Base-by-base conservation (phyloP, 2,797 vertebrate species). In the Pantherophis vulpinus region DNA sequence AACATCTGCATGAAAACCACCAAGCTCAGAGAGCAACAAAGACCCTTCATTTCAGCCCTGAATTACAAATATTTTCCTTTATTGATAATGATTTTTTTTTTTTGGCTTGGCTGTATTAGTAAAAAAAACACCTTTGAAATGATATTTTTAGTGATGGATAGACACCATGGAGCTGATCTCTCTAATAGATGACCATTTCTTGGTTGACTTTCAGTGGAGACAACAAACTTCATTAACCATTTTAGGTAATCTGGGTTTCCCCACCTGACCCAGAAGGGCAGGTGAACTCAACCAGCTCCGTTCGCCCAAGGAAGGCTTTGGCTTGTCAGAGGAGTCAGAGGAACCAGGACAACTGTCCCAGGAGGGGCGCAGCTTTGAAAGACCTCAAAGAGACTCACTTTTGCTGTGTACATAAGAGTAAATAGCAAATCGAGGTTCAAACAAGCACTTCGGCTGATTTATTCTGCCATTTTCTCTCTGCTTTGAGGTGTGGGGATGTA, bases 91-190 rank as follows among this genome's bases (percentile, higher is more conserved):
- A 10, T 58, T 55, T 13, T 56, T 79, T 42, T 5, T 59, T 89
- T 60, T 92, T 79, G 32, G 27, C 74, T 94, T 55, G 93, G 91
- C 16, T 89, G 51, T 87, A 6, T 90, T 88, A 95, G 94, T 94
- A 96, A 95, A 9, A 74, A 32, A 16, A 66, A 2, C 18, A 37
- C 23, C 23, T 93, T 94, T 93, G 86, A 92, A 94, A 94, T 93
- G 93, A 88, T 37, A 58, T 95, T 96, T 91, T 93, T 94, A 94
- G 92, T 94, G 94, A 94, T 92, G 96, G 95, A 94, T 93, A 94
- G 92, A 95, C 92, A 91, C 89, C 89, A 91, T 91, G 91, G 94
- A 96, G 93, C 95, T 87, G 86, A 95, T 94, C 79, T 95, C 92
- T 47, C 95, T 94, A 1, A 8, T 94, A 96, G 96, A 96, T 94